Base-by-base conservation (phyloP, 2,888 invertebrate genomes). In the Sclerodermus sp. region DNA sequence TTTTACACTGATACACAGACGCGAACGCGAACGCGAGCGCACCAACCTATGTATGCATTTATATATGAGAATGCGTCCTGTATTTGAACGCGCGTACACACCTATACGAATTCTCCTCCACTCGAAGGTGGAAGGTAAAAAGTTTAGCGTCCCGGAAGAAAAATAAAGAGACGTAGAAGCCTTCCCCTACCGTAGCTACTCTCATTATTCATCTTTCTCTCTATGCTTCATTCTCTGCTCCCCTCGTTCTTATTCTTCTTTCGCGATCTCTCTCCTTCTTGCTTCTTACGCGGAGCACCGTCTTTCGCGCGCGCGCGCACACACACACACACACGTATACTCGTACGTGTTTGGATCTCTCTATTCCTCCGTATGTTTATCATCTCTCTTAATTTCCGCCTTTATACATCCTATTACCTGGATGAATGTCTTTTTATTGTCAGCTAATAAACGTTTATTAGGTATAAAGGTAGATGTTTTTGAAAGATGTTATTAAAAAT, bases 81-180 rank as follows among this genome's bases (percentile, higher is more conserved):
- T 23, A 8, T 23, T 23, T 23, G 8, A 23, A 23, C 23, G 3
- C 3, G 23, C 8, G 23, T 8, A 23, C 23, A 23, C 23, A 23
- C 8, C 23, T 23, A 23, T 23, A 23, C 23, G 3, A 3, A 23
- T 8, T 23, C 23, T 23, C 23, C 23, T 23, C 8, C 3, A 23
- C 23, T 8, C 4, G 23, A 23, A 23, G 8, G 23, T 45, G 46
- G n/a, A 48, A 48, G 54, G 48, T 47, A 51, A 60, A 60, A 62
- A 59, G 57, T 62, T 55, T 53, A 55, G 53, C 53, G 47, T 55
- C 49, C 55, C 53, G 49, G 45, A 59, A 55, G 61, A 61, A 57
- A 57, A 57, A 61, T 57, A 55, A 59, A 57, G 53, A 57, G 43
- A 41, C 53, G 45, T 37, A 42, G 41, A 48, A 44, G 42, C 14